Conservation (phyloP, 2,888 invertebrate genomes). For the Sacculina carcini region DNA sequence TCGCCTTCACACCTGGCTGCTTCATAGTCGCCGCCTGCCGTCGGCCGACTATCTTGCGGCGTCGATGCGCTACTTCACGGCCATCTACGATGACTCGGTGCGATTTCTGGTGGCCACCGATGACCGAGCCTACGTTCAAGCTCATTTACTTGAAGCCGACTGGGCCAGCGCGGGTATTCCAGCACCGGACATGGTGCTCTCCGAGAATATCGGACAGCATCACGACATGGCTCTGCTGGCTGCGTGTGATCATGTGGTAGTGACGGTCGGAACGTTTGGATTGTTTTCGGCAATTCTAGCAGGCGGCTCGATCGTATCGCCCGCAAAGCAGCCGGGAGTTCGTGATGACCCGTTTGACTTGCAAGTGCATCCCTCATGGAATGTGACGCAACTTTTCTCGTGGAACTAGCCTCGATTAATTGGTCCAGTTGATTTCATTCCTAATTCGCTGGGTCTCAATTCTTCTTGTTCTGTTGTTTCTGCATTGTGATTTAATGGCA, state of each 20-base stretch:
- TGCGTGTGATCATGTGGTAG: conserved; percentile 4
- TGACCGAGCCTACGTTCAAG: not conserved
- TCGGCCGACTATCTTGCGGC: not conserved
- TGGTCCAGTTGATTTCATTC: too few species aligned
- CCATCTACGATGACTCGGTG: not conserved
- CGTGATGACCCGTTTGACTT: not conserved
- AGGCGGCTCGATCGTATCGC: not conserved
- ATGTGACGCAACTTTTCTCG: too few species aligned
- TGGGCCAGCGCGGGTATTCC: too few species aligned
- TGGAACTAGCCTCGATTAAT: too few species aligned
- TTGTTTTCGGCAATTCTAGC: not conserved
- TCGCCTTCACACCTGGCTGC: not conserved
- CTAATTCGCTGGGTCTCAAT: too few species aligned
- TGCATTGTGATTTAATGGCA: too few species aligned
- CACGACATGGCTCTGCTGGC: conserved; percentile 5
- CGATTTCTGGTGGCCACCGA: not conserved
- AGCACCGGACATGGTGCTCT: not conserved
- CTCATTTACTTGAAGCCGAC: too few species aligned
- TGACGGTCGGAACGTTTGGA: conserved; percentile 4
- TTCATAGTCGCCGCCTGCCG: not conserved
- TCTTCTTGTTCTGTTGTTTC: too few species aligned
- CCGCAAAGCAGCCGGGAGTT: not conserved
- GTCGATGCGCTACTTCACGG: not conserved
- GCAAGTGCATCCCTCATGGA: not conserved
- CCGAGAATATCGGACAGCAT: not conserved